Conservation (phyloP, 2,113 vertebrate genomes). For the Mormyrus lacerda region DNA sequence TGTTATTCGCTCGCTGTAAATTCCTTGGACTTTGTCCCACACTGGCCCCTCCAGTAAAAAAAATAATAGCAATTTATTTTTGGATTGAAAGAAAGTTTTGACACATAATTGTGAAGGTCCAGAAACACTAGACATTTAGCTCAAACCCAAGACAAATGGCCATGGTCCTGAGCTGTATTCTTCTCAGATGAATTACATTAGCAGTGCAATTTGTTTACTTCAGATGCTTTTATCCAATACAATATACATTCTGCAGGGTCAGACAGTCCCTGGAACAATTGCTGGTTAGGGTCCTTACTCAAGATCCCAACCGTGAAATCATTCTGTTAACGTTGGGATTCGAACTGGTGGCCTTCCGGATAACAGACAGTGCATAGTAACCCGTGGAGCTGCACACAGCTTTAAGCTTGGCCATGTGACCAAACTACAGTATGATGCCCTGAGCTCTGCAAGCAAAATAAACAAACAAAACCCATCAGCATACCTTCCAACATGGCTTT, state of each 20-base stretch:
- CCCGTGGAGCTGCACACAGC: neutral
- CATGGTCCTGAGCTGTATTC: too few relatives aligned
- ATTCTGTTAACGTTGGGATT: neutral
- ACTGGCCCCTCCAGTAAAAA: neutral
- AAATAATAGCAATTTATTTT: neutral
- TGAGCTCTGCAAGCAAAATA: neutral
- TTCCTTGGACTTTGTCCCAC: neutral
- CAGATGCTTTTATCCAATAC: neutral
- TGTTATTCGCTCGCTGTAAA: neutral
- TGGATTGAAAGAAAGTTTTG: neutral
- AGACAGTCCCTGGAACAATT: neutral
- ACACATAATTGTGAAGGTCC: neutral
- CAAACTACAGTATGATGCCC: neutral
- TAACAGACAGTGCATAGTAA: neutral
- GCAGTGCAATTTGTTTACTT: neutral
- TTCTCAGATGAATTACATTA: neutral
- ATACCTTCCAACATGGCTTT: neutral
- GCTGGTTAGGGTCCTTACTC: neutral
- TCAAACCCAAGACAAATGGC: neutral
- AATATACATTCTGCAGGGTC: neutral
- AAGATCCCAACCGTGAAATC: neutral
- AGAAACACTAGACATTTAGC: neutral
- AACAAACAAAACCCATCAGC: neutral
- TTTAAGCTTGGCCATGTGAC: neutral
- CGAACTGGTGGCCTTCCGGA: neutral